These are phyloP conservation scores for Aphidius gifuensis DNA, from an alignment of 1,140 invertebrate genomes.

Conservation along the genomic window DNA sequence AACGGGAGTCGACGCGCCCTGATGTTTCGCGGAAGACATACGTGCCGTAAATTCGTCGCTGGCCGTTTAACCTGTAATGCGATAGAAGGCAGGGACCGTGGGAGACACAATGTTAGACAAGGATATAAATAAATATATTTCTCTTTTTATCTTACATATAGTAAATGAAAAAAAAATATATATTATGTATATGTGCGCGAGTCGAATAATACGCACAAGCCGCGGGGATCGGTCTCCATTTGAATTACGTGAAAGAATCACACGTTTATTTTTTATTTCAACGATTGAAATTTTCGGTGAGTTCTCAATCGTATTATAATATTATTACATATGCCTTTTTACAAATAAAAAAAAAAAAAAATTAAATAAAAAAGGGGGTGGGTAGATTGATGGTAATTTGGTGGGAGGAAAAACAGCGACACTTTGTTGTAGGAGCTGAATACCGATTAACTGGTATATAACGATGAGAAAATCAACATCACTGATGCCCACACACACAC, in stretches of 20 bases:
- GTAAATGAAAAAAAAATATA: background rate
- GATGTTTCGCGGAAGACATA: constrained; percentile 31
- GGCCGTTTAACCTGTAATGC: constrained; percentile 20
- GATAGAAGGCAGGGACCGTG: constrained; percentile 20
- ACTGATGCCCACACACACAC: background rate
- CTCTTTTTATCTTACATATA: constrained; percentile 7
- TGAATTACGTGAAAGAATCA: constrained; percentile 43
- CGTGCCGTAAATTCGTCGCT: constrained; percentile 35
- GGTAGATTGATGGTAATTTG: too few species aligned
- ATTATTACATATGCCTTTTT: too few species aligned
- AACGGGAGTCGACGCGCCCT: constrained; percentile 31
- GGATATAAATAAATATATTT: background rate
- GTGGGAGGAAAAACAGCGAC: too few species aligned
- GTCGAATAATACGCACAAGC: constrained; percentile 3
- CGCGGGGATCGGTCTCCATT: constrained; percentile 39
- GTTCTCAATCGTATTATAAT: constrained; percentile 6
- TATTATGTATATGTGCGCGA: background rate
- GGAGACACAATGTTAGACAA: constrained; percentile 16
- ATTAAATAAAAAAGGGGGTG: too few species aligned
- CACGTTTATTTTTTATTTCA: constrained; percentile 22
- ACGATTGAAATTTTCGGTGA: constrained; percentile 40
- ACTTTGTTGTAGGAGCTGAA: constrained; percentile 31
- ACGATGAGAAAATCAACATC: background rate
- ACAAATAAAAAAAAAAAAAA: too few species aligned
- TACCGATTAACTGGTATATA: constrained; percentile 36